Percentiles rank a stretch among this genome's conserved stretches.
These are phyloP conservation scores for Bambusicola thoracicus DNA, from an alignment of 2,113 vertebrate genomes.

Conservation along the genomic window DNA sequence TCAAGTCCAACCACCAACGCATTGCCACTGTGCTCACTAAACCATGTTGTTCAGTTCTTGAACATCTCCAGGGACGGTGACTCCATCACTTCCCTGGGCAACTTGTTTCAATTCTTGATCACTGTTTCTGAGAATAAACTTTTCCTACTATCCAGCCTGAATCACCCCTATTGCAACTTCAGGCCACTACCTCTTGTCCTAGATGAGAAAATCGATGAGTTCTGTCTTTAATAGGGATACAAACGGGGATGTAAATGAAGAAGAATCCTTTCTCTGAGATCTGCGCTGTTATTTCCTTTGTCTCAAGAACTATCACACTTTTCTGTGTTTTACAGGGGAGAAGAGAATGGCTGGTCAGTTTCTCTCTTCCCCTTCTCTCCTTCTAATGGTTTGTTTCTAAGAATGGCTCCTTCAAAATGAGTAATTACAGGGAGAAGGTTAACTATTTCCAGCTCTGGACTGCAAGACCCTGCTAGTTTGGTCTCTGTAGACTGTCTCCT, in stretches of 20 bases:
- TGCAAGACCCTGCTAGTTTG: neutral
- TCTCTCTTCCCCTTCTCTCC: too few relatives aligned
- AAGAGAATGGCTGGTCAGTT: neutral
- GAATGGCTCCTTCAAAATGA: neutral
- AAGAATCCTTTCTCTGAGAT: neutral
- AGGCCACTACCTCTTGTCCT: too few relatives aligned
- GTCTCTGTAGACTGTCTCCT: neutral
- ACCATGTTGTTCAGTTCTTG: too few relatives aligned
- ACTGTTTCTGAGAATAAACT: too few relatives aligned
- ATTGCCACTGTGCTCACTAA: too few relatives aligned
- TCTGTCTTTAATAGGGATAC: neutral
- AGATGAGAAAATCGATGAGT: too few relatives aligned
- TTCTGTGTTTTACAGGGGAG: neutral
- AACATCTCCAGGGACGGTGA: too few relatives aligned
- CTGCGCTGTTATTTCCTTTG: neutral
- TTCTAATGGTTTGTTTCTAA: neutral
- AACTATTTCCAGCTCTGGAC: neutral
- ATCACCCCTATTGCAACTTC: too few relatives aligned
- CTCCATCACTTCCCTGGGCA: too few relatives aligned
- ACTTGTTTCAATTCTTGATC: too few relatives aligned
- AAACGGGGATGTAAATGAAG: neutral
- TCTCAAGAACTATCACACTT: neutral
- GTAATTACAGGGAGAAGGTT: neutral
- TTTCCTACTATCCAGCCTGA: too few relatives aligned
- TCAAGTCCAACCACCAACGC: too few relatives aligned